Evolutionary conservation across 2,888 invertebrate species (phyloP).

Genomic region (Aphidoletes aphidimyza): DNA sequence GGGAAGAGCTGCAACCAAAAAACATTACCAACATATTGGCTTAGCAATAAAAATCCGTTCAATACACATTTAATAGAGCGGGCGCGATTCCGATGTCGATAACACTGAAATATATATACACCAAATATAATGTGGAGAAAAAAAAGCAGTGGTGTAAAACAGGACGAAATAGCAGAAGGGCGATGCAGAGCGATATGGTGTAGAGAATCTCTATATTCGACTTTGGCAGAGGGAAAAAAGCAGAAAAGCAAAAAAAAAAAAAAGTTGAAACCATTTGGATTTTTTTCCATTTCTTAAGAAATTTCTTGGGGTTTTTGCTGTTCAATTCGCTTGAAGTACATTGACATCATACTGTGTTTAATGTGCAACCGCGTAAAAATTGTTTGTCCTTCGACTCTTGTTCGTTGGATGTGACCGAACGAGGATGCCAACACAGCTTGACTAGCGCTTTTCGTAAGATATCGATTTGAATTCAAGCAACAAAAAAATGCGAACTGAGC

Average conservation of each 20-base stretch:
- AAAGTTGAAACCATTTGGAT: not conserved
- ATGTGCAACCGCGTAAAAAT: constrained; percentile 46
- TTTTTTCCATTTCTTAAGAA: not conserved
- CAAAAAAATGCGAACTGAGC: not conserved
- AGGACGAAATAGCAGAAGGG: not conserved
- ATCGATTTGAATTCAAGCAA: not conserved
- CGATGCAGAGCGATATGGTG: not conserved
- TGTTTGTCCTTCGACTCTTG: not conserved
- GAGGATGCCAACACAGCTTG: not conserved
- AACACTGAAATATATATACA: not conserved
- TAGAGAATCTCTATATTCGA: not conserved
- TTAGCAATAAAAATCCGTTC: constrained; percentile 38
- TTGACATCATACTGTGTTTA: constrained; percentile 46
- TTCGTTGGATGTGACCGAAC: not conserved
- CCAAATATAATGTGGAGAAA: too few relatives aligned
- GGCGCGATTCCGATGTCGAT: constrained; percentile 43
- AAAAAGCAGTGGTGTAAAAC: not conserved
- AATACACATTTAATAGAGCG: constrained; percentile 39
- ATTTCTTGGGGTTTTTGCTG: not conserved
- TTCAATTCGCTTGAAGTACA: not conserved
- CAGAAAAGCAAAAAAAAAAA: not conserved
- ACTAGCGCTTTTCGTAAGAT: not conserved
- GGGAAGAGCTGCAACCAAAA: not conserved
- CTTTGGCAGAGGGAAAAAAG: not conserved
- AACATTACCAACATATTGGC: constrained; percentile 48